Evolutionary conservation across 2,113 vertebrate genomes (phyloP).

Genomic region (Xiphophorus hellerii): DNA sequence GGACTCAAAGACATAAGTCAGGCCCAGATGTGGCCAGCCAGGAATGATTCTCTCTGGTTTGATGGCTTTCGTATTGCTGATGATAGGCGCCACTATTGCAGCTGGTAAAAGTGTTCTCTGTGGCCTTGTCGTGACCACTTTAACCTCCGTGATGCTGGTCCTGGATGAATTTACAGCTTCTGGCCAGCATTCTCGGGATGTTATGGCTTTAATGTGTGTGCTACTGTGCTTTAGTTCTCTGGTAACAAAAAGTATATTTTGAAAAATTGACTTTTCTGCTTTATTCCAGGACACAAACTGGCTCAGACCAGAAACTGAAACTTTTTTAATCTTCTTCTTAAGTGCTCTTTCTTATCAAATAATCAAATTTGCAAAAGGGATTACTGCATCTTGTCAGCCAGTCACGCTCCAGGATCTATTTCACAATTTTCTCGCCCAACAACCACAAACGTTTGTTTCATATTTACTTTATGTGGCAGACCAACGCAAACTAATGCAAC

Average conservation of each 20-base stretch:
- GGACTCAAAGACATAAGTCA: constrained; percentile 50
- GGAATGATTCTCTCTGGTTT: constrained; percentile 65
- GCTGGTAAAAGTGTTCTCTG: constrained; percentile 43
- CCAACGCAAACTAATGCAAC: neutral
- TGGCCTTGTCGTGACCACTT: constrained; percentile 56
- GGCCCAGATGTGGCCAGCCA: constrained; percentile 59
- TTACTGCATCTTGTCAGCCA: constrained; percentile 16
- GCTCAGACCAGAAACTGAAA: constrained; percentile 21
- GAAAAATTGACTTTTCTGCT: constrained; percentile 1
- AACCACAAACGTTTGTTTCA: no score
- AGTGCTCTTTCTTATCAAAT: constrained; percentile 43
- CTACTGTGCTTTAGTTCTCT: neutral
- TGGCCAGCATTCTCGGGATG: neutral
- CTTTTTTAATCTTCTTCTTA: constrained; percentile 30
- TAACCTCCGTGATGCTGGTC: constrained; percentile 45
- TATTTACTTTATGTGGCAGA: no score
- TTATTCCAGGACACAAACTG: neutral
- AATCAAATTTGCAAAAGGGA: constrained; percentile 30
- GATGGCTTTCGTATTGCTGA: constrained; percentile 58
- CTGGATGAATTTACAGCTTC: constrained; percentile 28
- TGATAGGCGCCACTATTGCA: constrained; percentile 65
- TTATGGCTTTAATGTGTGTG: constrained; percentile 4
- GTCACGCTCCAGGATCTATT: no score
- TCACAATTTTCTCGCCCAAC: no score
- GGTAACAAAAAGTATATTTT: neutral